Base-by-base conservation (phyloP, 2,797 vertebrate genomes). In the Chromobotia macracanthus region DNA sequence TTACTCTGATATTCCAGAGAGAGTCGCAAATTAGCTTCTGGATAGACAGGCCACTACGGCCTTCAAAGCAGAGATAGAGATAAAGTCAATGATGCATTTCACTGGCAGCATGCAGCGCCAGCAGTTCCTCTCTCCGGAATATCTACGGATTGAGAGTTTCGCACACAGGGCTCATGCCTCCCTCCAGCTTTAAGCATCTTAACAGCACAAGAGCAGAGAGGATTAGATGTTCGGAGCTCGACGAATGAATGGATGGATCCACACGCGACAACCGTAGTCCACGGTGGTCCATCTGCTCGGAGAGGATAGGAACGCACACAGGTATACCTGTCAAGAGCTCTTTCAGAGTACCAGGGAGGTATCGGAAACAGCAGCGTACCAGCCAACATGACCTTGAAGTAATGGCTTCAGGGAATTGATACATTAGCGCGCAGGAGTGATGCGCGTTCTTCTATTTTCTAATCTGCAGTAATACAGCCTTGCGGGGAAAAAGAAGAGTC, bases 331-430 rank as follows among this genome's bases (percentile, higher is more conserved):
- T 84, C 48, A 79, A 77, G 25, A 50, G 61, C 65, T 66, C 51
- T 67, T 25, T 48, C 25, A 61, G 69, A 72, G 63, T 82, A 66
- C 73, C 44, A 55, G 63, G 69, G 75, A 79, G 53, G 76, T 84
- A 83, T 77, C 58, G 75, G 77, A 13, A 48, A 53, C 50, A 18
- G 60, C 21, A 51, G 41, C 76, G 83, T 76, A 71, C 56, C 60
- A 38, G 56, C 82, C 53, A 61, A 84, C 74, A 74, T 58, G 61
- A 83, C 73, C 79, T 83, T 83, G 81, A 84, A 46, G 70, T 82
- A 80, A 79, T 82, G 77, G 75, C 77, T 80, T 66, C 21, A 12
- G 81, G 66, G 80, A 86, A 65, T 72, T 80, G 78, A 78, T 75
- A 70, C 75, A 82, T 82, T 82, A 82, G 51, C 46, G 80, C 16